Evolutionary conservation across 2,797 vertebrate genomes (phyloP), one percentile per base, ranked within the genome.

Genomic region (Pseudochaenichthys georgianus): DNA sequence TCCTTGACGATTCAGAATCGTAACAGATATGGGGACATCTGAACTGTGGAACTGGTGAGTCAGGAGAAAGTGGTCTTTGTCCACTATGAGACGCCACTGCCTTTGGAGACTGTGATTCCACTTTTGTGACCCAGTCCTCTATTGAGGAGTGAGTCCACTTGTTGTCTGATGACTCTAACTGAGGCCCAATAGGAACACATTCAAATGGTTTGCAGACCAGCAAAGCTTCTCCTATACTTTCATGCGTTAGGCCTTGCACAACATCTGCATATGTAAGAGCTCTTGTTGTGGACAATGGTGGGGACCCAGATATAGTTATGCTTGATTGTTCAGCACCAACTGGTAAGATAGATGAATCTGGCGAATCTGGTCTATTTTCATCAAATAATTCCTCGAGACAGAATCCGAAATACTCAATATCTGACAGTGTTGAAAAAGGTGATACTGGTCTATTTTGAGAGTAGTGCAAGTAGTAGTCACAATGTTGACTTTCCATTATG

Each of bases 311-410:
- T 13, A 21, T 15, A 23, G 21, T 9, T 10, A 13, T 0, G 3
- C n/a, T 3, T 5, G 21, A 7, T 3, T 45, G 28, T 59, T 64
- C 13, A 42, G 12, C 3, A 1, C 61, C 42, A 34, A 41, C 17
- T 3, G 7, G 17, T 5, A 3, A 55, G 12, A 3, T 2, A 28
- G 52, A 4, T 3, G 48, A 75, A 45, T 78, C 45, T 28, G 70
- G 51, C 0, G 80, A 78, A 13, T 80, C 61, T 69, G 75, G 2
- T 48, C 64, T 71, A 16, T 38, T 34, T 3, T 81, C 17, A 0
- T 64, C 51, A 69, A 74, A 73, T 2, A 62, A 50, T 11, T 78
- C 64, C 38, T 73, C 31, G 0, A 48, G 15, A 57, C 17, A 61
- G 21, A 47, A 16, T 23, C 23, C 23, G 23, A 3, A 23, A 23